These are phyloP conservation scores for Onychostoma macrolepis DNA, from an alignment of 2,113 vertebrate species.

Conservation along the genomic window DNA sequence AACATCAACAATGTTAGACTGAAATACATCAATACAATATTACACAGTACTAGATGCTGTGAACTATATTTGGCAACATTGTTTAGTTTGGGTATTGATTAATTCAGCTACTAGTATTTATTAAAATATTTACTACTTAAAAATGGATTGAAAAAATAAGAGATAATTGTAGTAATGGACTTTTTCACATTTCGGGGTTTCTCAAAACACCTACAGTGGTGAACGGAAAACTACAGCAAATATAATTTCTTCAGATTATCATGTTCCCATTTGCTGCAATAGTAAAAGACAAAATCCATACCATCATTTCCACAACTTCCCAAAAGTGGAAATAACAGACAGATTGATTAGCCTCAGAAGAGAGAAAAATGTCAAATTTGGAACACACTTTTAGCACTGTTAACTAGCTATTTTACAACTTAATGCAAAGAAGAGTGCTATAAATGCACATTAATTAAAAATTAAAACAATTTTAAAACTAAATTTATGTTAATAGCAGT, in stretches of 20 bases:
- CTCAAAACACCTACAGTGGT: background rate
- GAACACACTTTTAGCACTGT: too few relatives aligned
- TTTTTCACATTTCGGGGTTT: background rate
- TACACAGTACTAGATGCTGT: background rate
- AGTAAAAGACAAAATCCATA: background rate
- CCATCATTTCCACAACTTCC: background rate
- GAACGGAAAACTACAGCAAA: background rate
- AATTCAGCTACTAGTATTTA: background rate
- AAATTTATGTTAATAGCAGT: background rate
- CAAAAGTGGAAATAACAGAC: background rate
- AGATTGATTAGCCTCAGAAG: background rate
- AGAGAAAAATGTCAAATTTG: too few relatives aligned
- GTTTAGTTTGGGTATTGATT: background rate
- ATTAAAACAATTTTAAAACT: too few relatives aligned
- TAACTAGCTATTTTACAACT: background rate
- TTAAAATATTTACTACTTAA: background rate
- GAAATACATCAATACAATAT: background rate
- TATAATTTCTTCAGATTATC: background rate
- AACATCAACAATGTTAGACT: slow-evolving; percentile 10
- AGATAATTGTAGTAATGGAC: background rate
- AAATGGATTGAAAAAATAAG: background rate
- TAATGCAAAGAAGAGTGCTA: background rate
- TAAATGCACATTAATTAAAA: background rate
- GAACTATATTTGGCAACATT: background rate
- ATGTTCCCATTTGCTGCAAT: background rate